phyloP scores from a whole-genome alignment of 2,797 vertebrate species.

The Falco biarmicus region DNA sequence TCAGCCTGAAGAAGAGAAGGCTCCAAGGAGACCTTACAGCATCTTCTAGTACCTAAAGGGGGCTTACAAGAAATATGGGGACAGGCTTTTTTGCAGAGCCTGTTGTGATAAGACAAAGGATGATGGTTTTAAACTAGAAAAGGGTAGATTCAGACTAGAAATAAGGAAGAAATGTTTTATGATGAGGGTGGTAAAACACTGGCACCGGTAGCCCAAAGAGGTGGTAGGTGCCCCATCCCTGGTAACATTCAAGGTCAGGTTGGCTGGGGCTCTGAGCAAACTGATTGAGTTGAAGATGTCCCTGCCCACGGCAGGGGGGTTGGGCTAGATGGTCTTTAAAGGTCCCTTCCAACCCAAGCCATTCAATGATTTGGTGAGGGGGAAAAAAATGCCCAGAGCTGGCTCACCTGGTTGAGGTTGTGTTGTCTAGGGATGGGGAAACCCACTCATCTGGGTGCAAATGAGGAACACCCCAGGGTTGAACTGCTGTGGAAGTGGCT shows the following conservation, averaged over 20 bases:
- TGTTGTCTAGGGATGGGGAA: not conserved
- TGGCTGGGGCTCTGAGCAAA: not conserved
- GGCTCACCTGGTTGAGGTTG: rapidly evolving
- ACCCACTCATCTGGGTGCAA: not conserved
- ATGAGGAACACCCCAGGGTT: rapidly evolving
- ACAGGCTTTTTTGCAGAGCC: not conserved
- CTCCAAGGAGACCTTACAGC: no score
- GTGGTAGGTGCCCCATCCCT: not conserved
- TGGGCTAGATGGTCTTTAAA: not conserved
- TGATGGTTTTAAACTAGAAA: not conserved
- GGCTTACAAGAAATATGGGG: not conserved
- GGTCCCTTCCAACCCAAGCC: not conserved
- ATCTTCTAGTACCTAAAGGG: no score
- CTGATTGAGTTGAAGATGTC: not conserved
- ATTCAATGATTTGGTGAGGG: not conserved
- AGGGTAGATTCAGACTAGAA: not conserved
- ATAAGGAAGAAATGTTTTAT: not conserved
- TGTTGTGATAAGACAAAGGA: no score
- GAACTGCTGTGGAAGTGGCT: not conserved
- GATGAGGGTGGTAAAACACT: no score
- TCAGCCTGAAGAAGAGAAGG: no score
- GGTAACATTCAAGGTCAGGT: no score
- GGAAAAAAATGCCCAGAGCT: rapidly evolving
- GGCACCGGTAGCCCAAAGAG: not conserved
- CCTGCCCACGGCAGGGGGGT: no score